Base-by-base conservation (phyloP, 2,888 invertebrate species). In the Ramazzottius varieornatus region DNA sequence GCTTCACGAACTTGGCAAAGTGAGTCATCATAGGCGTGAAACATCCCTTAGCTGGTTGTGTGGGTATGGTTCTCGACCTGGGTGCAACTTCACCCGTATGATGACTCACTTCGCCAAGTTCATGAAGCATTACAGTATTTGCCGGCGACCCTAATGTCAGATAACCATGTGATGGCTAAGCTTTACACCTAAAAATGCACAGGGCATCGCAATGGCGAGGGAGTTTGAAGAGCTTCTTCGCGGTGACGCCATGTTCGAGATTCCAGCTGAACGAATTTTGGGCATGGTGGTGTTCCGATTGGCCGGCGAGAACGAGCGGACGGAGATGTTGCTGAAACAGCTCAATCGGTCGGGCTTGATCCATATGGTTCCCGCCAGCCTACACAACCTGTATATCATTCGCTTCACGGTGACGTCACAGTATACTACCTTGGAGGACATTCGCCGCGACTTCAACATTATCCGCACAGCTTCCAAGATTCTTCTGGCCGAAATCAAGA, bases 321-420 rank as follows among this genome's bases (percentile, higher is more conserved):
- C 94, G 0, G 94, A 96, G 76, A 71, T 70, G 33, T 73, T 94
- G 1, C 79, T 94, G 66, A 92, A 92, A 75, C 82, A 84, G 0
- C 76, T 96, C 65, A 96, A 94, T 73, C 84, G 83, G 1, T 82
- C 86, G 0, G 93, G 91, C 4, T 83, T 84, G 70, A 81, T 94
- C 4, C 93, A 96, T 75, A 90, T 92, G 69, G 93, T 96, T 0
- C 94, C 94, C 0, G 91, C 93, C 0, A 1, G 34, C n/a, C 66
- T 32, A 20, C 46, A 76, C 67, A 74, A 73, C 4, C 74, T 73
- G 65, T 79, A 79, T 74, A 89, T 93, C 64, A 91, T 93, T 68
- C 78, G 90, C 66, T 96, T 94, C 75, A 91, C 93, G 0, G 85
- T 96, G 40, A 93, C 94, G 0, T 93, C 93, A 0, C 84, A 84